Percentiles rank a stretch among this genome's conserved stretches.
Conservation (phyloP, 2,797 vertebrate species). For the Fistularia commersonii region DNA sequence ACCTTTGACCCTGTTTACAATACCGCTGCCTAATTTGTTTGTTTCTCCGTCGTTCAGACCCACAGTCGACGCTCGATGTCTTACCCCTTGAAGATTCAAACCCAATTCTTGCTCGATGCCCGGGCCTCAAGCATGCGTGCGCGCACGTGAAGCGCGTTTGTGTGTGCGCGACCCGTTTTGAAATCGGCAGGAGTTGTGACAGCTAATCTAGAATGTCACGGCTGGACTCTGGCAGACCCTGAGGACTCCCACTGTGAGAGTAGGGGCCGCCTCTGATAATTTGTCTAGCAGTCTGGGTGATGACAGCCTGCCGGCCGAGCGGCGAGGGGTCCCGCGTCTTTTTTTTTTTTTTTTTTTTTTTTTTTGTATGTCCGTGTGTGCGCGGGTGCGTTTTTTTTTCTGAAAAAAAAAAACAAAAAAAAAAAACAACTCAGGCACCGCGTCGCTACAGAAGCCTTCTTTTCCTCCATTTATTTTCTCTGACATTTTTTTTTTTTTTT, state of each 20-base stretch:
- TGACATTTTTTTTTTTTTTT: constrained; percentile 30
- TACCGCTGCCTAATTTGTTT: too few relatives aligned
- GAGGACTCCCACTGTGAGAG: constrained; percentile 47
- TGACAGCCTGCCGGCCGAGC: constrained; percentile 58
- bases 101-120: too few relatives aligned
- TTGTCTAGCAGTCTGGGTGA: constrained; percentile 63
- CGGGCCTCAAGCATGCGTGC: not conserved
- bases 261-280: constrained; percentile 62
- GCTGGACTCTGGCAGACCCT: constrained; percentile 59
- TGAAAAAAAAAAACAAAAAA: too few relatives aligned
- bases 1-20: too few relatives aligned
- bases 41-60: too few relatives aligned
- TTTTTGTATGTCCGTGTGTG: too few relatives aligned
- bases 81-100: too few relatives aligned
- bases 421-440: constrained; percentile 39
- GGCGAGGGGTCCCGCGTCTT: constrained; percentile 11
- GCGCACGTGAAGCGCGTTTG: not conserved
- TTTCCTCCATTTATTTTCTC: constrained; percentile 61
- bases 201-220: constrained; percentile 69
- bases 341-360: too few relatives aligned
- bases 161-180: constrained; percentile 26
- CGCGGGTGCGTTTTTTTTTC: too few relatives aligned
- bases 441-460: constrained; percentile 44
- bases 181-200: constrained; percentile 66
- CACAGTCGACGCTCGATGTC: too few relatives aligned